phyloP scores from a whole-genome alignment of 2,113 vertebrate genomes.

The Chamaetylas fuelleborni region DNA sequence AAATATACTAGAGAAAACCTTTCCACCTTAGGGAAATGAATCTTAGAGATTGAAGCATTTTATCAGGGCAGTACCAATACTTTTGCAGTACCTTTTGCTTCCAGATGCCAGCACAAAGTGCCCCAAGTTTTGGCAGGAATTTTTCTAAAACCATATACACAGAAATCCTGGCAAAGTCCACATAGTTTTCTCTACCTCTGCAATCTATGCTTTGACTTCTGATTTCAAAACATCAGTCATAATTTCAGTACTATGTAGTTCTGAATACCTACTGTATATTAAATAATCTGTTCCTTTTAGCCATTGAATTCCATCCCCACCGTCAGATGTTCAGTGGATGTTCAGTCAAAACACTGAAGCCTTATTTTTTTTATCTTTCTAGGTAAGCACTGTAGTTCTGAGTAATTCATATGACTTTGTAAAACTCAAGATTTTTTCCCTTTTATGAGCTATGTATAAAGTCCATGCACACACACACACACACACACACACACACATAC shows the following conservation, averaged over 20 bases:
- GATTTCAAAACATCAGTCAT: background rate
- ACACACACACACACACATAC: no score
- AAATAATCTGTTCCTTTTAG: background rate
- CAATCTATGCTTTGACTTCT: background rate
- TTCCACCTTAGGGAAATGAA: background rate
- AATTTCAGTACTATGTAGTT: background rate
- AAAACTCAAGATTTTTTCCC: background rate
- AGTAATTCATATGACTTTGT: background rate
- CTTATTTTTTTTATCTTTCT: background rate
- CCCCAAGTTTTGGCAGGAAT: background rate
- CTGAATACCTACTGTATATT: background rate
- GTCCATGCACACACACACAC: background rate
- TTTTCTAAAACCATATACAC: background rate
- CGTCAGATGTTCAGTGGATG: background rate
- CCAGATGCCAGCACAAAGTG: background rate
- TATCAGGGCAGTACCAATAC: background rate
- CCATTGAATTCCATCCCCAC: background rate
- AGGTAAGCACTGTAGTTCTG: background rate
- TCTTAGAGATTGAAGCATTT: background rate
- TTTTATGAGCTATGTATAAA: background rate
- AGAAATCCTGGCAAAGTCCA: background rate
- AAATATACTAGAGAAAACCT: background rate
- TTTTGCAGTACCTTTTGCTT: background rate
- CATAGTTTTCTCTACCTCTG: background rate
- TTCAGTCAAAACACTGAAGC: background rate